These are phyloP conservation scores for Eucidaris tribuloides DNA, from an alignment of 35 echinoderm and acorn worm species.

Conservation along the genomic window DNA sequence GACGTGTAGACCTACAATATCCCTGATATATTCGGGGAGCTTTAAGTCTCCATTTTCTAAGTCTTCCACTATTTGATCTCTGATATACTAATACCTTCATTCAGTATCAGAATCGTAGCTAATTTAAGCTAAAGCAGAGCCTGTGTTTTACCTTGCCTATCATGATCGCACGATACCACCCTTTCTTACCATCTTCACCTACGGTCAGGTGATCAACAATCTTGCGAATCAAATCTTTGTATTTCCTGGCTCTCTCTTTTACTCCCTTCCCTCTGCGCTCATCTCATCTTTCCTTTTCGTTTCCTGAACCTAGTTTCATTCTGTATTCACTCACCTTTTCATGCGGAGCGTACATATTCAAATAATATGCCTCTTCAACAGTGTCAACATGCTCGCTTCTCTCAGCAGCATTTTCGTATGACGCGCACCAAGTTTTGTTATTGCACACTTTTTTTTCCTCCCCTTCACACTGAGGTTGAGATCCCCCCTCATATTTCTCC, in stretches of 20 bases:
- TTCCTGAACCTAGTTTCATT: background rate
- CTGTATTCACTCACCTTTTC: background rate
- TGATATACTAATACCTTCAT: background rate
- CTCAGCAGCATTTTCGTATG: background rate
- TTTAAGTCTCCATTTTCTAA: background rate
- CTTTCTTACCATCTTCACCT: background rate
- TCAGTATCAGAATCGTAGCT: background rate
- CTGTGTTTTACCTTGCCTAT: background rate
- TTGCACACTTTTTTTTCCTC: background rate
- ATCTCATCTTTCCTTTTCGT: background rate
- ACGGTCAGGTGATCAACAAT: background rate
- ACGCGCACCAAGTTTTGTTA: background rate
- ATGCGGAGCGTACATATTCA: background rate
- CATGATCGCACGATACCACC: background rate
- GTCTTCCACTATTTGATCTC: background rate
- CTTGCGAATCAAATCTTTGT: background rate
- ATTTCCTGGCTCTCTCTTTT: background rate
- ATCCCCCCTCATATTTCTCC: background rate
- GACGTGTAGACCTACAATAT: too few species aligned
- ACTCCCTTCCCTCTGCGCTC: background rate
- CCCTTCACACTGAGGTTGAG: background rate
- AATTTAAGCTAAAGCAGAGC: background rate
- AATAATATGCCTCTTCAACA: background rate
- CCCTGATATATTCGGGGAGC: too few species aligned
- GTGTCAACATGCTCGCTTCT: background rate